Conservation (phyloP, 2,113 vertebrate species). For the Cynopterus brachyotis region DNA sequence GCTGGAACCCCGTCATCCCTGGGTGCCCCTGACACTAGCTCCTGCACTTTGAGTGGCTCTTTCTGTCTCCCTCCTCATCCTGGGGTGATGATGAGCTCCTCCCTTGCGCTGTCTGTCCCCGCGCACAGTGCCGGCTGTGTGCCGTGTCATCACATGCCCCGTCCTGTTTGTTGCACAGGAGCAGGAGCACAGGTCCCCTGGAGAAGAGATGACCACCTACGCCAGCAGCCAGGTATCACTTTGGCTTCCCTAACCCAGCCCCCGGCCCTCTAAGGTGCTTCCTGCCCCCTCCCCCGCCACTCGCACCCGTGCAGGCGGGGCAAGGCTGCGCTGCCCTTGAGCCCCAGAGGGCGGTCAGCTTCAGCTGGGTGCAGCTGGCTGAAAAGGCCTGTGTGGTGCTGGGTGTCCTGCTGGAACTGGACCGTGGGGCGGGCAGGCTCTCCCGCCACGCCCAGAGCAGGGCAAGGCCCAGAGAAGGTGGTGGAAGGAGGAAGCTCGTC, state of each 20-base stretch:
- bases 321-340: background rate
- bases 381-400: background rate
- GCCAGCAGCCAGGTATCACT: conserved; percentile 45
- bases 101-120: background rate
- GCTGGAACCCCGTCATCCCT: no score
- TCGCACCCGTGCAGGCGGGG: background rate
- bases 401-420: background rate
- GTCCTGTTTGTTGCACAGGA: background rate
- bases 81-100: background rate
- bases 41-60: background rate
- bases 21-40: background rate
- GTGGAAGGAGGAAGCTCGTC: background rate
- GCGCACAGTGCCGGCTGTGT: no score
- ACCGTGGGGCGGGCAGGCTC: rapidly evolving
- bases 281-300: background rate
- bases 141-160: rapidly evolving
- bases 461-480: background rate
- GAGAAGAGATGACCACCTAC: background rate
- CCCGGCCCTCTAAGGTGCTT: background rate
- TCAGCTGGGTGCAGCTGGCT: background rate
- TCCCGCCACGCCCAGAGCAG: background rate
- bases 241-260: background rate
- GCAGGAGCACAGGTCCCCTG: background rate
- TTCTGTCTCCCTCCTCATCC: background rate
- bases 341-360: background rate